Evolutionary conservation across 2,113 vertebrate genomes (phyloP).

Genomic region (Aegypius monachus): DNA sequence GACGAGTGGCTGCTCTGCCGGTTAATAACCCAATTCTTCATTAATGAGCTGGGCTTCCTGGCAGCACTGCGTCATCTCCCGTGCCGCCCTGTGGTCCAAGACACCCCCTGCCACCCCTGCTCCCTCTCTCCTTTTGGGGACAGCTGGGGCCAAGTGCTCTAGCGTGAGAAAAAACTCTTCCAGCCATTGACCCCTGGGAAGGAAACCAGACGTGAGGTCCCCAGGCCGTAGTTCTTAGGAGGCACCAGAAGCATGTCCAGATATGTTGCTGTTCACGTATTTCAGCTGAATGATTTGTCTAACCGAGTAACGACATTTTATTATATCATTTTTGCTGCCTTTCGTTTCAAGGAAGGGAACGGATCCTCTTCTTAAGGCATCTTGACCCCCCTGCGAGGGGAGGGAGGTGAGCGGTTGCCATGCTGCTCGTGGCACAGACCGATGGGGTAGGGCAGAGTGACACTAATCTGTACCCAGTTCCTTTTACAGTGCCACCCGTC

Average conservation of each 20-base stretch:
- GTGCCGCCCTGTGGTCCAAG: fast-evolving
- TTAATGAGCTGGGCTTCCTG: background rate
- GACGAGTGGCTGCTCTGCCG: background rate
- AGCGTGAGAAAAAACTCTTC: background rate
- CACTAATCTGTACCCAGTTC: conserved; percentile 73
- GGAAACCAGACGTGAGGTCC: background rate
- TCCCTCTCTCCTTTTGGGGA: background rate
- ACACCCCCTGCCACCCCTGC: background rate
- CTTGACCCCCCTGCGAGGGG: background rate
- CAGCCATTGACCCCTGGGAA: background rate
- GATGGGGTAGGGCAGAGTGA: conserved; percentile 2
- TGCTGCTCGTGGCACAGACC: background rate
- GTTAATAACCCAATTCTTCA: background rate
- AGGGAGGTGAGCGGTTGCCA: background rate
- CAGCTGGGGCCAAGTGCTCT: background rate
- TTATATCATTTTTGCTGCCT: background rate
- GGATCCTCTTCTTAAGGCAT: background rate
- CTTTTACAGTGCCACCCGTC: conserved; percentile 80
- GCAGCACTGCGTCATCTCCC: background rate
- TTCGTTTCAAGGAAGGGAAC: background rate
- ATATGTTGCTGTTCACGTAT: background rate
- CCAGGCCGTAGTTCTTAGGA: background rate
- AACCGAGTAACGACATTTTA: background rate
- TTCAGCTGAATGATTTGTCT: background rate
- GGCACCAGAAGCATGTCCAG: background rate